A percentile compares a stretch with the other conserved stretches of the same genome.
phyloP scores from a whole-genome alignment of 1,140 invertebrate species.

The Nylanderia fulva region DNA sequence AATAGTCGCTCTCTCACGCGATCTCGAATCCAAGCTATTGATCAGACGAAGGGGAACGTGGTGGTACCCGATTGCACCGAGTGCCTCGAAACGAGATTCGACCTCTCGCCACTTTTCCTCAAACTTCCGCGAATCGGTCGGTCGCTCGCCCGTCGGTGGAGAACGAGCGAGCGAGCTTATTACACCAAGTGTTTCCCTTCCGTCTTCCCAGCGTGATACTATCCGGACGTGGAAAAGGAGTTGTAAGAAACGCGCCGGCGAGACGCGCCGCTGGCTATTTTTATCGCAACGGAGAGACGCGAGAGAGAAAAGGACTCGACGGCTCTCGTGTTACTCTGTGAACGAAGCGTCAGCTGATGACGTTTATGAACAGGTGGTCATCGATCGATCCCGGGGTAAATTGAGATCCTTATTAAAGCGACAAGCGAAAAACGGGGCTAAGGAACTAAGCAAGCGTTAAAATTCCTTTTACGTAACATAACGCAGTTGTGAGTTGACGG shows the following conservation, averaged over 20 bases:
- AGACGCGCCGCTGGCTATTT: conserved; percentile 56
- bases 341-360: conserved; percentile 58
- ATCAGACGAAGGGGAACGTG: conserved; percentile 55
- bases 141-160: not conserved
- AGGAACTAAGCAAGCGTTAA: not conserved
- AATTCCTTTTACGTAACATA: not conserved
- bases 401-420: conserved; percentile 31
- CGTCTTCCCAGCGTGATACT: conserved; percentile 42
- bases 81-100: conserved; percentile 50
- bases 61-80: conserved; percentile 63
- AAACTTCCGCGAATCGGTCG: conserved; percentile 50
- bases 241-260: conserved; percentile 33
- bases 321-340: conserved; percentile 46
- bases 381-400: conserved; percentile 47
- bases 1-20: conserved; percentile 73
- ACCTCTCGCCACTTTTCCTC: conserved; percentile 38
- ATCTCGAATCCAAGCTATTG: conserved; percentile 73
- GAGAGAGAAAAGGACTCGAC: conserved; percentile 22
- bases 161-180: conserved; percentile 51
- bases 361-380: conserved; percentile 58
- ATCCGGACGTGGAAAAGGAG: conserved; percentile 21
- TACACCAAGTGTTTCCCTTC: conserved; percentile 61
- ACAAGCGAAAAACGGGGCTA: not conserved
- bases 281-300: conserved; percentile 44
- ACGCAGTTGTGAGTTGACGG: not conserved